phyloP scores from a whole-genome alignment of 2,888 invertebrate species.

The Phania funesta region DNA sequence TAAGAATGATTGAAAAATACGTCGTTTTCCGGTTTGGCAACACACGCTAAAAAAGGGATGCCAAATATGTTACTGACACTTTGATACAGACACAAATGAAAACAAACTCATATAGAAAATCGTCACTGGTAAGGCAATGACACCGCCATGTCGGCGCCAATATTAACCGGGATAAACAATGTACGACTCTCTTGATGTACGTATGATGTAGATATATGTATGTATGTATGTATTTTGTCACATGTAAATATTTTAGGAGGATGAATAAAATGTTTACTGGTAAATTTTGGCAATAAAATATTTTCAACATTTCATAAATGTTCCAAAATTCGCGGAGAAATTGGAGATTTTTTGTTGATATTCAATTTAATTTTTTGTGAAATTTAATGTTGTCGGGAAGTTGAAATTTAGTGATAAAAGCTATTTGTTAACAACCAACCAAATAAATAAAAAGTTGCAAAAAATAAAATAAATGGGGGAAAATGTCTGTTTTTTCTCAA shows the following conservation, averaged over 20 bases:
- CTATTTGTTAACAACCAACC: too few relatives aligned
- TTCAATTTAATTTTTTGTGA: too few relatives aligned
- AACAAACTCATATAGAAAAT: constrained; percentile 26
- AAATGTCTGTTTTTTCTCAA: too few relatives aligned
- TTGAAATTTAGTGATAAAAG: too few relatives aligned
- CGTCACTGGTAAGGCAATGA: constrained; percentile 54
- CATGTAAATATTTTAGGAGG: background rate
- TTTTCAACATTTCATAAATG: too few relatives aligned
- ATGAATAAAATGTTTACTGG: constrained; percentile 23
- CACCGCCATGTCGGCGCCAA: constrained; percentile 58
- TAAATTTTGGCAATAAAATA: background rate
- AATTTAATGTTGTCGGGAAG: too few relatives aligned
- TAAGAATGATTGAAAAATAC: background rate
- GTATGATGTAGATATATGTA: background rate
- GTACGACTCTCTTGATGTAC: background rate
- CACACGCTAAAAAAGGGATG: constrained; percentile 62
- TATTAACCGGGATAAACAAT: constrained; percentile 35
- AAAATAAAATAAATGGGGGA: too few relatives aligned
- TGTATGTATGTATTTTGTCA: too few relatives aligned
- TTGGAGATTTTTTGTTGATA: too few relatives aligned
- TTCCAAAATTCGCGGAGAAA: too few relatives aligned
- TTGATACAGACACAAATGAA: constrained; percentile 60
- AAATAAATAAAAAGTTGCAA: too few relatives aligned
- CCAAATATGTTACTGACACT: constrained; percentile 42
- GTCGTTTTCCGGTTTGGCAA: constrained; percentile 54